Percentiles rank a stretch among this genome's conserved stretches.
phyloP scores from a whole-genome alignment of 2,888 invertebrate genomes.

The Oegoconia quadripuncta region DNA sequence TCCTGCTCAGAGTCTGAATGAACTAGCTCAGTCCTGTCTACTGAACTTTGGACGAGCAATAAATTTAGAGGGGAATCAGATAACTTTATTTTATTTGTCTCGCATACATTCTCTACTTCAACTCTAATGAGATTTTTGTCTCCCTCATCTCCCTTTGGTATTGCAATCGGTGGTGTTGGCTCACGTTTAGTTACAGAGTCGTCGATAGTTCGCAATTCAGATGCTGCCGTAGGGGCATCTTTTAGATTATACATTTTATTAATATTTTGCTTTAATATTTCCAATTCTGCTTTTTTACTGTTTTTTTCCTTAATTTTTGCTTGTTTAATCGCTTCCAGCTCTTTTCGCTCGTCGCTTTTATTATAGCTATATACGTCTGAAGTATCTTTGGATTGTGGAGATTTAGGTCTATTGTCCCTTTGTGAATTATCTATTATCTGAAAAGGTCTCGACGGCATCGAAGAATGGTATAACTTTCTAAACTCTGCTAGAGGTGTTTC shows the following conservation, averaged over 20 bases:
- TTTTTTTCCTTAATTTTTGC: slow-evolving; percentile 19
- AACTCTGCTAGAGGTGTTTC: slow-evolving; percentile 60
- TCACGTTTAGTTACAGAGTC: no score
- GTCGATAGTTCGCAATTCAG: slow-evolving; percentile 7
- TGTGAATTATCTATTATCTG: slow-evolving; percentile 3
- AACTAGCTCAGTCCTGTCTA: slow-evolving; percentile 24
- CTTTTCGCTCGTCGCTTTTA: background rate
- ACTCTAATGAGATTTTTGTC: slow-evolving; percentile 37
- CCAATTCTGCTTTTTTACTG: slow-evolving; percentile 34
- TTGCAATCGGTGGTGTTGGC: background rate
- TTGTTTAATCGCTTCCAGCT: slow-evolving; percentile 17
- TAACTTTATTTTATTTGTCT: slow-evolving; percentile 29
- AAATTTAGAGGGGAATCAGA: slow-evolving; percentile 29
- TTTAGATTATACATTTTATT: slow-evolving; percentile 38
- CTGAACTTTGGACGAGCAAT: slow-evolving; percentile 44
- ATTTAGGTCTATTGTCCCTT: background rate
- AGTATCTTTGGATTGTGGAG: background rate
- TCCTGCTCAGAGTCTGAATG: slow-evolving; percentile 17
- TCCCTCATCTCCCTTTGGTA: background rate
- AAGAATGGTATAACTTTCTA: slow-evolving; percentile 51
- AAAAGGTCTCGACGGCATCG: slow-evolving; percentile 14
- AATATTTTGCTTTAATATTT: slow-evolving; percentile 43
- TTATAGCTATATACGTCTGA: background rate
- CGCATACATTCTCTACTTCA: slow-evolving; percentile 41
- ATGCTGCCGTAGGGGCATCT: slow-evolving; percentile 11